Percentiles rank a stretch among this genome's conserved stretches.
Evolutionary conservation across 1,140 invertebrate genomes (phyloP).

Genomic region (Drosophila gunungcola): DNA sequence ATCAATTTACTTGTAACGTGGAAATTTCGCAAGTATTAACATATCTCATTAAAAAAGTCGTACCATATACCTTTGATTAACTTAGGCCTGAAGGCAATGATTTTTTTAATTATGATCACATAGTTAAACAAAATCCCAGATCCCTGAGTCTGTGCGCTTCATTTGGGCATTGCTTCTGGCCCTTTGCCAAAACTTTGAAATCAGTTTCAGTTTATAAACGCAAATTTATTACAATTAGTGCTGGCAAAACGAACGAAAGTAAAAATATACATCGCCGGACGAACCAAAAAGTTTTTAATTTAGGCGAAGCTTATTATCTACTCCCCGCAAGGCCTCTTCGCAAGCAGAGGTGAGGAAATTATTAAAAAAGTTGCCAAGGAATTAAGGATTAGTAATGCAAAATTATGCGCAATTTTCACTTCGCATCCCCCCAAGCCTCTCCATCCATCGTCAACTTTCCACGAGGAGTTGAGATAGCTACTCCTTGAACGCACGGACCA

Average conservation of each 20-base stretch:
- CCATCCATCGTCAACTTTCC: neutral
- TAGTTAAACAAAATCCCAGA: neutral
- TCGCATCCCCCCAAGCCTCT: slow-evolving; percentile 7
- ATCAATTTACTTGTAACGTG: too few species aligned
- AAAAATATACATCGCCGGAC: slow-evolving; percentile 33
- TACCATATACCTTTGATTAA: neutral
- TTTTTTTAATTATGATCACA: slow-evolving; percentile 62
- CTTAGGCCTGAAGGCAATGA: slow-evolving; percentile 8
- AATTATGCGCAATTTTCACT: slow-evolving; percentile 70
- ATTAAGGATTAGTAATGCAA: slow-evolving; percentile 75
- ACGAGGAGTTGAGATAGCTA: slow-evolving; percentile 17
- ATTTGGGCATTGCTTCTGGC: slow-evolving; percentile 53
- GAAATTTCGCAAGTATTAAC: too few species aligned
- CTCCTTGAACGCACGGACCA: slow-evolving; percentile 55
- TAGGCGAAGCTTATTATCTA: slow-evolving; percentile 76
- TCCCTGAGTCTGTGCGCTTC: slow-evolving; percentile 2
- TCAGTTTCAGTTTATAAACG: slow-evolving; percentile 70
- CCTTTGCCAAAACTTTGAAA: slow-evolving; percentile 41
- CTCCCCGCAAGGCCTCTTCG: slow-evolving; percentile 25
- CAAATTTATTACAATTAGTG: slow-evolving; percentile 77
- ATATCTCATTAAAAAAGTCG: slow-evolving; percentile 5
- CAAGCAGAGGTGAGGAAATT: slow-evolving; percentile 58
- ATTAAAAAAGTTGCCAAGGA: slow-evolving; percentile 67
- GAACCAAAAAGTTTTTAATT: slow-evolving; percentile 75
- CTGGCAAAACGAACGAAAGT: slow-evolving; percentile 32